These are phyloP conservation scores for Anguilla marmorata DNA, from an alignment of 2,797 vertebrate genomes.

Conservation along the genomic window DNA sequence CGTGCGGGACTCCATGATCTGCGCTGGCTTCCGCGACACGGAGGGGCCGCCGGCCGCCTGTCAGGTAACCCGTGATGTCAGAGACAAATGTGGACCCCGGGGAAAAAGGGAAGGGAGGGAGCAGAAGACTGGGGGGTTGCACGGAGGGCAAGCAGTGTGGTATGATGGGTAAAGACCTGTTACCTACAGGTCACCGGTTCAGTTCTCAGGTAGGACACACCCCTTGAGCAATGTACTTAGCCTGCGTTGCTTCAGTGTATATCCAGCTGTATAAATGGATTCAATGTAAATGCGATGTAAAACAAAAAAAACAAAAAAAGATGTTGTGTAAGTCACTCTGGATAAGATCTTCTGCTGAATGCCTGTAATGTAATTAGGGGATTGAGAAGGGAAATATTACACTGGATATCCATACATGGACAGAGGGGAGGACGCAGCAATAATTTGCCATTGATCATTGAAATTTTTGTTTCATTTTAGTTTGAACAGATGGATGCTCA, in stretches of 20 bases:
- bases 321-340: too few relatives aligned
- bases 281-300: too few relatives aligned
- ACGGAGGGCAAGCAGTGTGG: too few relatives aligned
- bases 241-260: too few relatives aligned
- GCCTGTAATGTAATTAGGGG: neutral
- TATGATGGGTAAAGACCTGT: too few relatives aligned
- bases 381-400: neutral
- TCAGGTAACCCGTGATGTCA: conserved; percentile 62
- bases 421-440: neutral
- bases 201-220: too few relatives aligned
- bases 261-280: too few relatives aligned
- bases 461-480: neutral
- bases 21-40: conserved; percentile 73
- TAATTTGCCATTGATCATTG: neutral
- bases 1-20: conserved; percentile 78
- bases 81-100: neutral
- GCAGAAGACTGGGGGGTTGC: neutral
- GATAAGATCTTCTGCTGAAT: too few relatives aligned
- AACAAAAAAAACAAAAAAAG: too few relatives aligned
- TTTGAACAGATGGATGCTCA: too few relatives aligned
- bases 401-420: neutral
- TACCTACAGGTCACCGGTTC: too few relatives aligned
- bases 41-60: conserved; percentile 76
- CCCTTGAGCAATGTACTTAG: too few relatives aligned
- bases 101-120: neutral